Percentiles rank a stretch among this genome's conserved stretches.
Evolutionary conservation across 1,140 invertebrate species (phyloP).

Genomic region (Megathymus violae): DNA sequence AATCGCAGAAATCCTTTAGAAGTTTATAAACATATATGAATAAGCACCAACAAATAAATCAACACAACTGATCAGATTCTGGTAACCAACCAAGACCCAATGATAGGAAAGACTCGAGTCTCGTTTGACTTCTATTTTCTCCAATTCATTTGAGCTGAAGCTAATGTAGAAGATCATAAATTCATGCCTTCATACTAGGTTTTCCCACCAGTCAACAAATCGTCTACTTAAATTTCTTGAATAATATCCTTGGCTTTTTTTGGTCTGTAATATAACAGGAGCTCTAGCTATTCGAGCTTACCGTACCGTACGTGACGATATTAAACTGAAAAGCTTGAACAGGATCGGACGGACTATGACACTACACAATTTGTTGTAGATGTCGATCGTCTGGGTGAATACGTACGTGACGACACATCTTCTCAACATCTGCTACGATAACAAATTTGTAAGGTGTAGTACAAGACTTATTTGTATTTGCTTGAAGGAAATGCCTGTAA

Average conservation of each 20-base stretch:
- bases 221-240: slow-evolving; percentile 6
- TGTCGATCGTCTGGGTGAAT: slow-evolving; percentile 49
- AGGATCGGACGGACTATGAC: slow-evolving; percentile 21
- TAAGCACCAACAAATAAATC: slow-evolving; percentile 50
- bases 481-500: slow-evolving; percentile 5
- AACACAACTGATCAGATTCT: slow-evolving; percentile 1
- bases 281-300: neutral
- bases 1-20: slow-evolving; percentile 25
- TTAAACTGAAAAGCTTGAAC: slow-evolving; percentile 11
- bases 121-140: slow-evolving; percentile 19
- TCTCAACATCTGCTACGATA: slow-evolving; percentile 63
- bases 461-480: slow-evolving; percentile 30
- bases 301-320: slow-evolving; percentile 15
- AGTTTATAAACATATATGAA: slow-evolving; percentile 37
- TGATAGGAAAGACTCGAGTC: neutral
- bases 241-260: neutral
- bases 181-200: slow-evolving; percentile 3
- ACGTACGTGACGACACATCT: slow-evolving; percentile 71
- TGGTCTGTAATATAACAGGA: slow-evolving; percentile 1
- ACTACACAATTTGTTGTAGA: slow-evolving; percentile 67
- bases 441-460: slow-evolving; percentile 41
- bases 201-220: slow-evolving; percentile 6
- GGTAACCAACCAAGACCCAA: slow-evolving; percentile 2
- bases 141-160: slow-evolving; percentile 1
- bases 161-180: slow-evolving; percentile 1